These are phyloP conservation scores for Lepidocyrtinus sp. DNA, from an alignment of 2,888 invertebrate species.

Conservation along the genomic window DNA sequence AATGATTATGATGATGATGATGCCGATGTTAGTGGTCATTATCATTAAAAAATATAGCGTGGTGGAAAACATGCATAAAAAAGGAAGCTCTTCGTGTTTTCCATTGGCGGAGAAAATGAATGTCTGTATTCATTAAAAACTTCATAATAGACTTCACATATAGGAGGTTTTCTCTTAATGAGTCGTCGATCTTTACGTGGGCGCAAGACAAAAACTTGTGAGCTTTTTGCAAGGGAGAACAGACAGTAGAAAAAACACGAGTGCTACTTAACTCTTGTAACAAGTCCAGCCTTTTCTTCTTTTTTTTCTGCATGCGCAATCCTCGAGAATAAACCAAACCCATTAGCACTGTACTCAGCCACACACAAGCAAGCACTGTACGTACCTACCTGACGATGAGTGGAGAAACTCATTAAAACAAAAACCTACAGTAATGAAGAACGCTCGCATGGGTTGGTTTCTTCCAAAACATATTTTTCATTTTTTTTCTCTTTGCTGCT, in stretches of 20 bases:
- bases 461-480: not conserved
- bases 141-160: not conserved
- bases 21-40: conserved; percentile 37
- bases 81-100: conserved; percentile 27
- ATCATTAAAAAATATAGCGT: conserved; percentile 48
- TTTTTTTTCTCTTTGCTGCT: not conserved
- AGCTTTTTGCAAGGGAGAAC: not conserved
- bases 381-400: conserved; percentile 5
- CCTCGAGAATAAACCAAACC: conserved; percentile 49
- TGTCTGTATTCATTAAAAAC: conserved; percentile 49
- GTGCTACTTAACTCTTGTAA: conserved; percentile 23
- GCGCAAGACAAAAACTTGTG: conserved; percentile 38
- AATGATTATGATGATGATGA: not conserved
- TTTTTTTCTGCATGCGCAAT: conserved; percentile 58
- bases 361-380: conserved; percentile 33
- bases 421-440: conserved; percentile 24
- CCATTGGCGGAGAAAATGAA: conserved; percentile 27
- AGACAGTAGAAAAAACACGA: too few relatives aligned
- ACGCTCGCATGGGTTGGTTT: not conserved
- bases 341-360: conserved; percentile 57
- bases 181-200: conserved; percentile 39
- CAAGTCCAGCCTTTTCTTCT: conserved; percentile 55
- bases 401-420: conserved; percentile 30
- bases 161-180: conserved; percentile 24
- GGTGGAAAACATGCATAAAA: conserved; percentile 14